Evolutionary conservation across 2,888 invertebrate genomes (phyloP), one percentile per base, ranked within the genome.

Genomic region (Halictus quadricinctus): DNA sequence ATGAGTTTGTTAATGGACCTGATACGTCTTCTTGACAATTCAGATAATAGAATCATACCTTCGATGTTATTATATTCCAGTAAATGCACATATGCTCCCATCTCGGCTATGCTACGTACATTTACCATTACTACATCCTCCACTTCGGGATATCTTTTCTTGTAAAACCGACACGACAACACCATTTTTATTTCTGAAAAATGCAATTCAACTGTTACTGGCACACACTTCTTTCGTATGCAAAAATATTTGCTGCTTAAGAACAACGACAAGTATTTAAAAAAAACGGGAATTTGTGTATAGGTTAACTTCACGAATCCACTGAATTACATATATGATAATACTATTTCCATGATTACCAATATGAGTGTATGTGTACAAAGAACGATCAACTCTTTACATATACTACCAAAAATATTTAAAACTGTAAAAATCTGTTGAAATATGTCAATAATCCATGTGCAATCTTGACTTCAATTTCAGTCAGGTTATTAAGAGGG

Each of bases 71-170:
- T 99, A 95, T 99, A 99, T 95, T 99, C 99, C 88, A 99, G 95
- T 85, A 99, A 95, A 95, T 99, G 98, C 25, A 99, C 99, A 95
- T 99, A 99, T 2, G 99, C 99, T 84, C 99, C 99, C 99, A 99
- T 99, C 96, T 99, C 99, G 29, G 99, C 99, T 93, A 99, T 99
- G 88, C 98, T 97, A 72, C 98, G 96, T 5, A 99, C 99, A 94
- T 99, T 99, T 46, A 99, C 99, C 99, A 99, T 99, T 73, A 99
- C 99, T 75, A 99, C 99, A 97, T 99, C 99, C 93, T 99, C 99
- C 84, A 99, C 97, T 94, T 99, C 99, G 1, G 99, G 99, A 95
- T 99, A 99, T 93, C 97, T 98, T 95, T 99, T 98, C 94, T 98
- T 97, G 95, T 99, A 99, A 96, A 98, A 99, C 94, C 99, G 96